phyloP scores from a whole-genome alignment of 2,113 vertebrate genomes.

The Quiscalus mexicanus region DNA sequence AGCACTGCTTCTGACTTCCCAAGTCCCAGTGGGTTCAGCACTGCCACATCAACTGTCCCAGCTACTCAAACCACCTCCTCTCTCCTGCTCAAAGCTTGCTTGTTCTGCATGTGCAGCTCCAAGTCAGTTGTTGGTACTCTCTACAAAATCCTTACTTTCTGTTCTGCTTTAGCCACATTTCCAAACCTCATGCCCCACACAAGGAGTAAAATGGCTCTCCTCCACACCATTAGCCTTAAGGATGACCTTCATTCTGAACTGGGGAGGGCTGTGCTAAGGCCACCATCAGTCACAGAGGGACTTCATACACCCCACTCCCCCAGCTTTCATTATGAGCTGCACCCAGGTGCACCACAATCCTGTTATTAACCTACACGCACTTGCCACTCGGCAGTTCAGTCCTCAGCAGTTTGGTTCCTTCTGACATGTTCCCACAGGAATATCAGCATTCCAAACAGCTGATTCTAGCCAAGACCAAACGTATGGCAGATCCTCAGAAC shows the following conservation, averaged over 20 bases:
- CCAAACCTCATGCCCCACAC: neutral
- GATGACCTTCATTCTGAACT: neutral
- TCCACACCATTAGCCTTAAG: neutral
- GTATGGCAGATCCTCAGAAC: neutral
- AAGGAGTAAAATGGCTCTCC: neutral
- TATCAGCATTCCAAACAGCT: fast-evolving
- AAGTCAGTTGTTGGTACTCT: neutral
- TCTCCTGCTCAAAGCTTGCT: neutral
- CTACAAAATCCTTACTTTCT: neutral
- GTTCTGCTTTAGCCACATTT: neutral
- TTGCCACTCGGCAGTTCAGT: neutral
- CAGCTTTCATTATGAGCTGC: neutral
- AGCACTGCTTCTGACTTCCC: neutral
- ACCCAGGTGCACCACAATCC: neutral
- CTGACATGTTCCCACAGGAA: fast-evolving
- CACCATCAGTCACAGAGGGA: neutral
- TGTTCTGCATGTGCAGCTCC: neutral
- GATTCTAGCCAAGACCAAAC: neutral
- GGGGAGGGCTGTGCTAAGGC: neutral
- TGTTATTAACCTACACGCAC: neutral
- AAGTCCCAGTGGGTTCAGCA: neutral
- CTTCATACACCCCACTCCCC: neutral
- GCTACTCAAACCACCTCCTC: neutral
- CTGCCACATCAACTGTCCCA: neutral
- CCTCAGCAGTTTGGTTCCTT: neutral